A percentile compares a stretch with the other conserved stretches of the same genome.
phyloP scores from a whole-genome alignment of 1,140 invertebrate species.

The Drosophila carrolli region DNA sequence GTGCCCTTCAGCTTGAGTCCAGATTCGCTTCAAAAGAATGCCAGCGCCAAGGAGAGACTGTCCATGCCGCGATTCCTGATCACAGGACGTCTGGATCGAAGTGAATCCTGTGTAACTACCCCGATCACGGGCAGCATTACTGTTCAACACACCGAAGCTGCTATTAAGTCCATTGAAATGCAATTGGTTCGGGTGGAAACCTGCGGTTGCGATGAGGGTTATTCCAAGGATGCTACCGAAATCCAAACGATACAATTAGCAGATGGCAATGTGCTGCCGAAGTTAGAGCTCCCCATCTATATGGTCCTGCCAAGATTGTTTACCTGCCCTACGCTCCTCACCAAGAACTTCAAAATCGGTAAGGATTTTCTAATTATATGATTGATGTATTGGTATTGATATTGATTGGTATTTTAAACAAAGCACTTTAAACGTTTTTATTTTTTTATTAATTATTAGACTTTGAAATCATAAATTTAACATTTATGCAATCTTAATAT shows the following conservation, averaged over 20 bases:
- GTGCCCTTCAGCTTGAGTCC: constrained; percentile 94
- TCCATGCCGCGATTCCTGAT: constrained; percentile 93
- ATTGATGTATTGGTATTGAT: too few relatives aligned
- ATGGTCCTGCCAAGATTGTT: constrained; percentile 98
- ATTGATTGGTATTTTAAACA: too few relatives aligned
- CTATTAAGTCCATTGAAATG: constrained; percentile 97
- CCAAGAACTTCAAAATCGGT: constrained; percentile 98
- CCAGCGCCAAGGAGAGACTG: constrained; percentile 86
- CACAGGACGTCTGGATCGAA: constrained; percentile 92
- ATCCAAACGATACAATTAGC: constrained; percentile 99
- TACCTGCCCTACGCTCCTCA: constrained; percentile 96
- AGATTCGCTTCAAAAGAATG: constrained; percentile 90
- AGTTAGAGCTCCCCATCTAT: constrained; percentile 94
- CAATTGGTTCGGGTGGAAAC: constrained; percentile 98
- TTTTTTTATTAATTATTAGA: too few relatives aligned
- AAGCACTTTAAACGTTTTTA: too few relatives aligned
- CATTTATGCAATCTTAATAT: too few relatives aligned
- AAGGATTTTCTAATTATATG: constrained; percentile 42
- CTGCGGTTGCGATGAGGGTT: constrained; percentile 97
- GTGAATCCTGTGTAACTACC: constrained; percentile 92
- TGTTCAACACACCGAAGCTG: constrained; percentile 90
- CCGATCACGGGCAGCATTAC: constrained; percentile 94
- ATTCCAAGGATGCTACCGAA: constrained; percentile 97
- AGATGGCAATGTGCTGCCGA: constrained; percentile 94
- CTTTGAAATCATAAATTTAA: too few relatives aligned